Evolutionary conservation across 2,888 invertebrate species (phyloP), one percentile per base, ranked within the genome.

Genomic region (Hermodice carunculata): DNA sequence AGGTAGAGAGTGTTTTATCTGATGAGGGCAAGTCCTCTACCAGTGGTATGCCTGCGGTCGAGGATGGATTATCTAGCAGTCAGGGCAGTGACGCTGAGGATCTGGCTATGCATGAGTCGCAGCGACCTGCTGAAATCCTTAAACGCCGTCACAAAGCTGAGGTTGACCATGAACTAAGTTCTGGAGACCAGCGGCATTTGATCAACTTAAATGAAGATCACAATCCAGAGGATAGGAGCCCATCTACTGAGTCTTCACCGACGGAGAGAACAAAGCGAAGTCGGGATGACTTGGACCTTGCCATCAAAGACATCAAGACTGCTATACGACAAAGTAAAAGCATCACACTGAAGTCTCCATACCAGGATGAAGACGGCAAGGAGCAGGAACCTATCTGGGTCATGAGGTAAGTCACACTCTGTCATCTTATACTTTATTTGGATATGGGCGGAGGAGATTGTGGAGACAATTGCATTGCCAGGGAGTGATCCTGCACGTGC

Each of bases 61-160:
- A 96, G 84, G 97, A 97, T 86, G 96, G 96, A 0, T 88, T 97
- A 63, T 96, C 96, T 1, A 96, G 96, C 40, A 96, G 96, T 1
- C 96, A 96, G 83, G 94, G 92, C 1, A 95, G 95, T 70, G 96
- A 96, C 82, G 93, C 92, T 0, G 96, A 96, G 29, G 85, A 84
- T 26, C 75, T 76, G 37, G 71, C 74, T 31, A 37, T 37, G 37
- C 44, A 61, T 34, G 64, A 93, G 77, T 86, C 93, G 71, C 92
- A 93, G 80, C 91, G 92, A 0, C 86, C 94, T 63, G 93, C 80
- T 24, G 78, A 78, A 51, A 74, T 78, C 51, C 81, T 76, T 87
- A 89, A 70, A 89, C 90, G 83, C 90, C 93, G 76, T 60, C 80
- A 82, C 64, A 78, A 77, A 49, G 71, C 78, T n/a, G 78, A 78